Conservation (phyloP, 2,113 vertebrate species). For the Ptilonorhynchus violaceus region DNA sequence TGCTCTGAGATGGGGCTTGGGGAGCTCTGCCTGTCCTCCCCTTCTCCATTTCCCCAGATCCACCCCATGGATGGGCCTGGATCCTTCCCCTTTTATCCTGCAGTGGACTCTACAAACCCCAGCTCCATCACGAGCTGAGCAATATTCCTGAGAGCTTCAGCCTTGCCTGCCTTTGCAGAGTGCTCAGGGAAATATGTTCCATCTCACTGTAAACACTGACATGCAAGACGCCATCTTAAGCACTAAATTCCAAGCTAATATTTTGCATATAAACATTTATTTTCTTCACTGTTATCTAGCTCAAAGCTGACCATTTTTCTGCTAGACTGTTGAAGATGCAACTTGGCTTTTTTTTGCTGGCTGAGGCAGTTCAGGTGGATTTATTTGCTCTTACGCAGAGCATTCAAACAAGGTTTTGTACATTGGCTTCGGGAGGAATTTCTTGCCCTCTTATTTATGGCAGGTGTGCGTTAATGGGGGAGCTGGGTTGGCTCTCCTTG, state of each 20-base stretch:
- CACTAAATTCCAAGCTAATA: background rate
- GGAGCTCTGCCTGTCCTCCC: background rate
- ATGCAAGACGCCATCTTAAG: background rate
- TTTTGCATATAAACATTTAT: slow-evolving; percentile 13
- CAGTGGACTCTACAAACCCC: background rate
- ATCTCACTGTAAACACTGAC: background rate
- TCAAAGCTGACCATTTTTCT: background rate
- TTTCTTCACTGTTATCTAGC: background rate
- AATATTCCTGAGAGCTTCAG: background rate
- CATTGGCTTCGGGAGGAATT: background rate
- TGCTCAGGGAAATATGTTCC: background rate
- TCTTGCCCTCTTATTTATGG: background rate
- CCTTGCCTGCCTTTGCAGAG: background rate
- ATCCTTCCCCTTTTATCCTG: fast-evolving
- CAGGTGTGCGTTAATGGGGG: background rate
- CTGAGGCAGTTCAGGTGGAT: background rate
- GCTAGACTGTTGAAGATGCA: background rate
- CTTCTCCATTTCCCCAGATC: background rate
- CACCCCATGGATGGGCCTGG: too few species aligned
- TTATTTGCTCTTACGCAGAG: background rate
- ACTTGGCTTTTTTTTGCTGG: background rate
- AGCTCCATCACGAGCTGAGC: background rate
- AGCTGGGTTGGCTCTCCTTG: background rate
- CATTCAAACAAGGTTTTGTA: background rate
- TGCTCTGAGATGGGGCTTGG: background rate